Evolutionary conservation across 2,113 vertebrate species (phyloP).

Genomic region (Diphyllodes magnificus): DNA sequence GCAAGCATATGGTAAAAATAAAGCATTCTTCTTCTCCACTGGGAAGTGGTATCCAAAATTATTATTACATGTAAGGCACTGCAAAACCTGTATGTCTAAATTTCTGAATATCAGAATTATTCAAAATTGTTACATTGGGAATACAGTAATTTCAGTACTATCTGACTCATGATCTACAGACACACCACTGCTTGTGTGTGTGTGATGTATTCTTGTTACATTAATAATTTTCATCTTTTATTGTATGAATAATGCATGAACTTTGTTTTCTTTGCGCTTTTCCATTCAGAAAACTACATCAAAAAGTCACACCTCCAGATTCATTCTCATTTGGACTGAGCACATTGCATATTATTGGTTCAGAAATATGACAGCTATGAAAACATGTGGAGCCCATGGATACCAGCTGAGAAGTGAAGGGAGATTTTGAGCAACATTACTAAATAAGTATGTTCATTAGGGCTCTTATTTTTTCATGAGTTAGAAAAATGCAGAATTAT

Average conservation of each 20-base stretch:
- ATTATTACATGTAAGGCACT: not conserved
- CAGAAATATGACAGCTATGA: not conserved
- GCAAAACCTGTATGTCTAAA: not conserved
- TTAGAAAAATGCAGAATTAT: not conserved
- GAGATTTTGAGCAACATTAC: not conserved
- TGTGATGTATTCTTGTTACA: not conserved
- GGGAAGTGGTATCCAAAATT: not conserved
- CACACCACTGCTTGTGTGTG: not conserved
- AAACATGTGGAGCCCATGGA: not conserved
- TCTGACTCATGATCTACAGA: not conserved
- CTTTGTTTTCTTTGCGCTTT: not conserved
- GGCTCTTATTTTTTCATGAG: not conserved
- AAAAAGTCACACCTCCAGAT: not conserved
- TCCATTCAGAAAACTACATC: constrained; percentile 2
- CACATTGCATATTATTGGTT: not conserved
- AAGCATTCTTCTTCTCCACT: not conserved
- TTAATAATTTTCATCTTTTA: not conserved
- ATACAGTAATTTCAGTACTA: not conserved
- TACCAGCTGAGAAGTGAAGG: not conserved
- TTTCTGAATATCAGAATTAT: not conserved
- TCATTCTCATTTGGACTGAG: not conserved
- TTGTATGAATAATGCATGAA: not conserved
- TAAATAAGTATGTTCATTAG: not conserved
- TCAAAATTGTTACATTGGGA: not conserved
- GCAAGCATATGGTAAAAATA: not conserved